Evolutionary conservation across 2,113 vertebrate genomes (phyloP).

Genomic region (Cranoglanis bouderius): DNA sequence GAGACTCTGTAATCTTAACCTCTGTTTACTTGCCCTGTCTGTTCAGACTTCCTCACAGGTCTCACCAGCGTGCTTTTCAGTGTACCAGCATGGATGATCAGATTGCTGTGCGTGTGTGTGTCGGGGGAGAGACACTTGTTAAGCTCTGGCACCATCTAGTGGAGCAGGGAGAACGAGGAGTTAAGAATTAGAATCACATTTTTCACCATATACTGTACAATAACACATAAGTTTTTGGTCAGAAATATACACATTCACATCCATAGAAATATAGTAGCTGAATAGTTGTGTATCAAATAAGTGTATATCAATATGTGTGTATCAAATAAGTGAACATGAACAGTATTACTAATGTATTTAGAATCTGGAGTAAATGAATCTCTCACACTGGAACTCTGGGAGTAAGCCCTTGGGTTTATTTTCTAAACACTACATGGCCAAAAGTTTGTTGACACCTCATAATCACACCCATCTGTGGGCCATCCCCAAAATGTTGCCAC

Average conservation of each 20-base stretch:
- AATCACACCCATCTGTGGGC: too few species aligned
- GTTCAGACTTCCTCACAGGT: slow-evolving; percentile 10
- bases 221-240: background rate
- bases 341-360: background rate
- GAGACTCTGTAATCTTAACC: background rate
- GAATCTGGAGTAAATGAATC: background rate
- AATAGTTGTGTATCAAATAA: background rate
- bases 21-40: background rate
- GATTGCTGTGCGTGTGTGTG: background rate
- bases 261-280: background rate
- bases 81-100: background rate
- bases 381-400: background rate
- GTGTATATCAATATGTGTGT: too few species aligned
- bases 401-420: too few species aligned
- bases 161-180: background rate
- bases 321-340: background rate
- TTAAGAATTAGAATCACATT: background rate
- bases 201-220: background rate
- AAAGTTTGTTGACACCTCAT: too few species aligned
- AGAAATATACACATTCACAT: background rate
- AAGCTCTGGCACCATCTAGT: slow-evolving; percentile 9
- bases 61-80: background rate
- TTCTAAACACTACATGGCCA: too few species aligned
- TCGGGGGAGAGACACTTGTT: background rate
- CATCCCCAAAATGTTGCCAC: too few species aligned